Evolutionary conservation across 2,888 invertebrate species (phyloP).

Genomic region (Chloromyia formosa): DNA sequence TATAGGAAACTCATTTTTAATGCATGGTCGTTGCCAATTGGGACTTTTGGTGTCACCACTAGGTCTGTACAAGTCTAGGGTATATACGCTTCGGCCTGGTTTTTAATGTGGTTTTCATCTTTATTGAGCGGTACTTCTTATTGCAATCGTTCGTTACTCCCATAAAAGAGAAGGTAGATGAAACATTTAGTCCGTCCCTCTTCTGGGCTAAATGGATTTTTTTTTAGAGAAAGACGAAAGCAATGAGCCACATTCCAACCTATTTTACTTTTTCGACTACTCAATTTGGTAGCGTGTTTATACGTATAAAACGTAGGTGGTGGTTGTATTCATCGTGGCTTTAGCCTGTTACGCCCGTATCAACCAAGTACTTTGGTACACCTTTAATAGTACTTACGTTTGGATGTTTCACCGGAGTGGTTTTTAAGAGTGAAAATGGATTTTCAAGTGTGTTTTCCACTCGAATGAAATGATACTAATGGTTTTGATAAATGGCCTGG

Average conservation of each 20-base stretch:
- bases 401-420: not conserved
- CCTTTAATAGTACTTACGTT: not conserved
- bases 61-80: too few species aligned
- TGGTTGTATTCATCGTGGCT: not conserved
- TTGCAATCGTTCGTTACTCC: conserved; percentile 9
- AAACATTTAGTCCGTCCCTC: not conserved
- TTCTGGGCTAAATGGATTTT: not conserved
- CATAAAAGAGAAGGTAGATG: conserved; percentile 17
- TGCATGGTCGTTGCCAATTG: too few species aligned
- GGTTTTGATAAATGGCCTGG: conserved; percentile 6
- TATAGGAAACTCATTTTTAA: too few species aligned
- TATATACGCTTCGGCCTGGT: too few species aligned
- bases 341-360: not conserved
- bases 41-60: too few species aligned
- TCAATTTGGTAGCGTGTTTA: not conserved
- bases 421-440: conserved; percentile 20
- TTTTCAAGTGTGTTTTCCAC: conserved; percentile 33
- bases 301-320: not conserved
- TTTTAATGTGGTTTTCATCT: not conserved
- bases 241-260: not conserved
- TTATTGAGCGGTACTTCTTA: not conserved
- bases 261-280: not conserved
- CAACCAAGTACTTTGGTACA: not conserved
- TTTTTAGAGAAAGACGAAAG: not conserved
- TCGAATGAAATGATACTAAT: conserved; percentile 23